Base-by-base conservation (phyloP, 2,888 invertebrate species). In the Spodoptera littoralis region DNA sequence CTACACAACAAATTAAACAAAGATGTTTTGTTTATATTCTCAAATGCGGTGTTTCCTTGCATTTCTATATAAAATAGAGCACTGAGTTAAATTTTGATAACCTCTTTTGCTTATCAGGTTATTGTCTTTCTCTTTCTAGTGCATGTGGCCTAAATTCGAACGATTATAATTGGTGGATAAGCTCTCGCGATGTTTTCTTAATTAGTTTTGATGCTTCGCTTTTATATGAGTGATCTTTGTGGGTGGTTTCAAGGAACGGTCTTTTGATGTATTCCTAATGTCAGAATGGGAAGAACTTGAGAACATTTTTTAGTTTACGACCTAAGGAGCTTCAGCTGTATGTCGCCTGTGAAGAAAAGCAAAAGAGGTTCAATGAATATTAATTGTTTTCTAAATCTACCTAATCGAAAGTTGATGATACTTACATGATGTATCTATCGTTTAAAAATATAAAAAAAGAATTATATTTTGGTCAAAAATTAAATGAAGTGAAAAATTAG, bases 81-180 rank as follows among this genome's bases (percentile, higher is more conserved):
- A 85, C 66, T 64, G 82, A 85, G 83, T 88, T 83, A 79, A 73
- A 74, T 74, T 36, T 62, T 81, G 92, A 92, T 92, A 92, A 92
- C 91, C 91, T 81, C 82, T 76, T 51, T 75, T 57, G 64, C 76
- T 88, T 88, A 90, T 90, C 87, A 74, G 54, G 74, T 65, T 78
- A 84, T 88, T 83, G 36, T 36, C 84, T 86, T 85, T 88, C 90
- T 90, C 92, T 91, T 85, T 86, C 90, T 89, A 88, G 88, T 88
- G 86, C 88, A 84, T 87, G 85, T 90, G 83, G 88, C 93, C 92
- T 85, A 90, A 90, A 88, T 92, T 83, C 70, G 67, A 59, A 70
- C 36, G 71, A 57, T 65, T 69, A 65, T 81, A 82, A 75, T 75
- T 69, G 64, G 51, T 47, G 82, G 79, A 79, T 81, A 78, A 76